Conservation (phyloP, 1,140 invertebrate species). For the Zaprionus taronus region DNA sequence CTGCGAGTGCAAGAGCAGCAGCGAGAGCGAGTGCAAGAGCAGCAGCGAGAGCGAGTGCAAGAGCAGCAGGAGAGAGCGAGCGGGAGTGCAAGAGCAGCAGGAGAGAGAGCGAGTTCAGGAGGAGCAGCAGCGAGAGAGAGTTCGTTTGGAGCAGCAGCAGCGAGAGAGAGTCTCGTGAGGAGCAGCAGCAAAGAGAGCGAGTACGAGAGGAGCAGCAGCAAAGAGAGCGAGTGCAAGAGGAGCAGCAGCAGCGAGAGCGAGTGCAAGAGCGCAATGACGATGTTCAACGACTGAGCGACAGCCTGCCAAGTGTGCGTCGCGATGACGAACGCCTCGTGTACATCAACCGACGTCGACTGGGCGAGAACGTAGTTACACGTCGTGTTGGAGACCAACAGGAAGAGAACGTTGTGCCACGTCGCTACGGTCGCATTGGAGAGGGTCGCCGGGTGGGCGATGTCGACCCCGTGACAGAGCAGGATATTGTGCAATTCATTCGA, state of each 20-base stretch:
- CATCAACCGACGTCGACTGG: conserved; percentile 31
- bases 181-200: neutral
- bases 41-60: neutral
- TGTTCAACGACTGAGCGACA: neutral
- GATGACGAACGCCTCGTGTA: conserved; percentile 58
- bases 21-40: neutral
- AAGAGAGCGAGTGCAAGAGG: neutral
- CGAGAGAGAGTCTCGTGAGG: too few relatives aligned
- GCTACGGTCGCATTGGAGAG: conserved; percentile 44
- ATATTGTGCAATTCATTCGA: conserved; percentile 57
- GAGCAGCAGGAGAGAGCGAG: too few relatives aligned
- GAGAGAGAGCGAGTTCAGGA: neutral
- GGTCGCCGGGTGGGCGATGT: conserved; percentile 51
- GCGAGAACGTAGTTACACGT: conserved; percentile 1
- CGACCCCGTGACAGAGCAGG: conserved; percentile 43
- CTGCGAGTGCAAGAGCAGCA: conserved; percentile 5
- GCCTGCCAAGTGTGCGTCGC: conserved; percentile 13
- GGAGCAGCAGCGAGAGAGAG: neutral
- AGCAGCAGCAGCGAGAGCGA: neutral
- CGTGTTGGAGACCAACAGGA: conserved; percentile 2
- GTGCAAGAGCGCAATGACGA: neutral
- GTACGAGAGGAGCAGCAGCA: neutral
- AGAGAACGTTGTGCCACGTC: conserved; percentile 7
- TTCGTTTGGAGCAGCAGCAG: neutral
- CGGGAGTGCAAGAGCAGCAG: neutral